Percentiles rank a stretch among this genome's conserved stretches.
phyloP scores from a whole-genome alignment of 2,797 vertebrate species.

The Chelonia mydas region DNA sequence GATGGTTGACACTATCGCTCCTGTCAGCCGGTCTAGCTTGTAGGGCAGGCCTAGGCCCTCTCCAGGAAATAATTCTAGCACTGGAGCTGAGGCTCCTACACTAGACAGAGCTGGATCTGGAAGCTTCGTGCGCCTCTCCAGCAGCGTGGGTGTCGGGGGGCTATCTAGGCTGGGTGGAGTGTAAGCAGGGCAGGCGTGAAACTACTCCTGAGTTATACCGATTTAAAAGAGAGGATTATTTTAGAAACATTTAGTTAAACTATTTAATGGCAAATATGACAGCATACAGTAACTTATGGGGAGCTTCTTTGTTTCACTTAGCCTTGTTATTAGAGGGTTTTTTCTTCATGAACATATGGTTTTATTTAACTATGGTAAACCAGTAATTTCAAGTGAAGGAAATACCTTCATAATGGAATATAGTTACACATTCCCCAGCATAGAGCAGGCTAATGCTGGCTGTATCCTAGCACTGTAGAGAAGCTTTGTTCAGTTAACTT shows the following conservation, averaged over 20 bases:
- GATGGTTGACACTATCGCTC: neutral
- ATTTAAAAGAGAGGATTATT: neutral
- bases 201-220: neutral
- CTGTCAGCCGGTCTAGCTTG: neutral
- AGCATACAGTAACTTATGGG: neutral
- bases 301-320: neutral
- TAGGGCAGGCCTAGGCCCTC: neutral
- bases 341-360: neutral
- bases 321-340: slow-evolving; percentile 46
- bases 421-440: neutral
- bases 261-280: neutral
- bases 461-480: neutral
- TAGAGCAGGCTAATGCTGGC: neutral
- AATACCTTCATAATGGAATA: neutral
- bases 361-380: slow-evolving; percentile 45
- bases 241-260: neutral
- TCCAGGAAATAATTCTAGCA: neutral
- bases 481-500: neutral
- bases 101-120: neutral
- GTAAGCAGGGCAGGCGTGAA: fast-evolving
- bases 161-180: neutral
- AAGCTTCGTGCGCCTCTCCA: neutral
- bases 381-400: slow-evolving; percentile 33
- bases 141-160: neutral
- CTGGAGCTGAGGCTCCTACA: neutral